These are phyloP conservation scores for Argopecten irradians DNA, from an alignment of 1,140 invertebrate genomes.

Conservation along the genomic window DNA sequence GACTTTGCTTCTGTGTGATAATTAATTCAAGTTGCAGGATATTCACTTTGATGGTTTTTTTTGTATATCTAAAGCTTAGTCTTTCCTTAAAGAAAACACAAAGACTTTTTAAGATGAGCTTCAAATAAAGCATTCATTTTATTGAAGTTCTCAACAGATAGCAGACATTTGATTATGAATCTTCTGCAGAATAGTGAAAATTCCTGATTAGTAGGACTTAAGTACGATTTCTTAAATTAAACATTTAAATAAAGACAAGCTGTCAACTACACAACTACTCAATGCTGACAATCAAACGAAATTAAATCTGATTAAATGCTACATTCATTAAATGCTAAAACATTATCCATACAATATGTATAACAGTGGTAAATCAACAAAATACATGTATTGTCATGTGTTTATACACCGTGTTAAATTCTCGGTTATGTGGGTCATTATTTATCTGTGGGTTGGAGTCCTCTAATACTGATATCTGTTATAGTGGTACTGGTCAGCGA, in stretches of 20 bases:
- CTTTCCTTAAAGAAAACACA: background rate
- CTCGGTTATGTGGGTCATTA: too few relatives aligned
- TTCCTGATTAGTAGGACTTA: background rate
- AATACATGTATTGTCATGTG: too few relatives aligned
- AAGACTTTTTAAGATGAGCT: background rate
- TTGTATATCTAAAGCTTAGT: too few relatives aligned
- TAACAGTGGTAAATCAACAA: too few relatives aligned
- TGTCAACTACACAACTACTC: background rate
- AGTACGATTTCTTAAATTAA: background rate
- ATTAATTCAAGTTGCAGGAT: too few relatives aligned
- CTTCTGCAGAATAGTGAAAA: background rate
- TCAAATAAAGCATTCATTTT: background rate
- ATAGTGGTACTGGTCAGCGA: too few relatives aligned
- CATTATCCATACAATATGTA: background rate
- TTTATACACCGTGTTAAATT: too few relatives aligned
- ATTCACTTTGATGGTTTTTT: too few relatives aligned
- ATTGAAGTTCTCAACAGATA: background rate
- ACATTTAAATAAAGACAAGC: background rate
- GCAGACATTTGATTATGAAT: background rate
- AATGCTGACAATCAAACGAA: background rate
- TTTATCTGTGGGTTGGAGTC: too few relatives aligned
- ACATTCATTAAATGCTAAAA: background rate
- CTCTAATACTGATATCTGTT: too few relatives aligned
- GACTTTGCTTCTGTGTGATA: too few relatives aligned
- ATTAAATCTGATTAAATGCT: background rate